Base-by-base conservation (phyloP, 2,888 invertebrate genomes). In the Keiferia lycopersicella region DNA sequence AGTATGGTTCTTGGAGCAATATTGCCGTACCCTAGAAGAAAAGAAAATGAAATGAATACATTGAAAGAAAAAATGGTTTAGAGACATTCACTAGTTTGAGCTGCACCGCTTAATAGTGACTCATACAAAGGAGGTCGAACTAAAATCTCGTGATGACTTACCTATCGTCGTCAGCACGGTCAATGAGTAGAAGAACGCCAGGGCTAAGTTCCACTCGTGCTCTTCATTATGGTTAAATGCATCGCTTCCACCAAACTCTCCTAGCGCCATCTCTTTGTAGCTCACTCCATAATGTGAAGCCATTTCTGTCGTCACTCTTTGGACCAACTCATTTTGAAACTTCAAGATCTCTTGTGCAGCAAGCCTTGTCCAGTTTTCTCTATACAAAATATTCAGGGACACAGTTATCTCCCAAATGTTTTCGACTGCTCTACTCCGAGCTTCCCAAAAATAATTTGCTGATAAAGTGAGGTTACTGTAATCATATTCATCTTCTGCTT, bases 161-260 rank as follows among this genome's bases (percentile, higher is more conserved):
- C 97, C 97, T 82, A 97, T 96, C 67, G 97, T 98, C 61, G 98
- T 98, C 75, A 98, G 93, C 70, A 98, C 97, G 45, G 98, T 98
- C 73, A 98, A 93, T 22, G 98, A 98, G 89, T 98, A 98, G 75
- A 98, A 94, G 90, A 98, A 98, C 63, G 98, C 97, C 78, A 96
- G 94, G 64, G 97, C 96, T 83, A 97, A 95, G 83, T 96, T 96
- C 97, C 97, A 97, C 83, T 97, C 96, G 82, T 95, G 94, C 73
- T 95, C 94, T 71, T 92, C 90, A 71, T 87, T 86, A 84, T 91
- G 83, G 84, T 87, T 84, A 71, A 81, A 79, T 71, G 86, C 72
- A 77, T 87, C 86, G 70, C 74, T 79, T 50, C 82, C 86, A 66
- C 83, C 84, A 63, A 86, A 89, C 78, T 89, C 92, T 8, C 91